Conservation (phyloP, 2,113 vertebrate species). For the Vimba vimba region DNA sequence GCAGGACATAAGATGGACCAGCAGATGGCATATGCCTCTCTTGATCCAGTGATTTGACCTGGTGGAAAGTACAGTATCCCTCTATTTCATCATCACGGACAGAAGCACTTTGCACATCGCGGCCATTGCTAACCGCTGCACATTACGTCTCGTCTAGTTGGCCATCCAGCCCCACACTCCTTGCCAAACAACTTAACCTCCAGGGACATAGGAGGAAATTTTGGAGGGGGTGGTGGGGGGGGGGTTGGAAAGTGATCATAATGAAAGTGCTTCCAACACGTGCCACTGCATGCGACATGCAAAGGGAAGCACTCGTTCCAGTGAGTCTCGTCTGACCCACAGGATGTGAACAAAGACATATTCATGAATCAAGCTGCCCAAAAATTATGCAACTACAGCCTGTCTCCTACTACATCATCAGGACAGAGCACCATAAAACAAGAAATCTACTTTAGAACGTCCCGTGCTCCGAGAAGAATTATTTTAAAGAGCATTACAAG, state of each 20-base stretch:
- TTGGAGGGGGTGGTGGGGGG: neutral
- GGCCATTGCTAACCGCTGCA: slow-evolving; percentile 1
- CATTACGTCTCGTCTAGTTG: slow-evolving; percentile 26
- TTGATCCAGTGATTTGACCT: neutral
- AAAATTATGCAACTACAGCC: slow-evolving; percentile 33
- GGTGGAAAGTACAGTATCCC: neutral
- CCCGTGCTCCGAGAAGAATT: neutral
- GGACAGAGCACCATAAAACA: slow-evolving; percentile 38
- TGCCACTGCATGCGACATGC: slow-evolving; percentile 48
- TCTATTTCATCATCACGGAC: slow-evolving; percentile 2
- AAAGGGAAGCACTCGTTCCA: slow-evolving; percentile 46
- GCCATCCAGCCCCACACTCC: neutral
- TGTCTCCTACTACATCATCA: slow-evolving; percentile 29
- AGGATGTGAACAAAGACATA: slow-evolving; percentile 35
- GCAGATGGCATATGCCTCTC: neutral
- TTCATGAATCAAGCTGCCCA: slow-evolving; percentile 50
- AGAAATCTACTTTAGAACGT: neutral
- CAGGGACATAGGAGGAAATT: neutral
- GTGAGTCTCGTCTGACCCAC: slow-evolving; percentile 31
- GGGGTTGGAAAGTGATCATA: neutral
- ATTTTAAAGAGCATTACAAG: neutral
- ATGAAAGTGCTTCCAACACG: slow-evolving; percentile 33
- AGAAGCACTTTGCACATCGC: neutral
- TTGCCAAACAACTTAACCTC: slow-evolving; percentile 21
- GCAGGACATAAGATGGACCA: neutral